Conservation (phyloP, 2,888 invertebrate species). For the Zootermopsis nevadensis region DNA sequence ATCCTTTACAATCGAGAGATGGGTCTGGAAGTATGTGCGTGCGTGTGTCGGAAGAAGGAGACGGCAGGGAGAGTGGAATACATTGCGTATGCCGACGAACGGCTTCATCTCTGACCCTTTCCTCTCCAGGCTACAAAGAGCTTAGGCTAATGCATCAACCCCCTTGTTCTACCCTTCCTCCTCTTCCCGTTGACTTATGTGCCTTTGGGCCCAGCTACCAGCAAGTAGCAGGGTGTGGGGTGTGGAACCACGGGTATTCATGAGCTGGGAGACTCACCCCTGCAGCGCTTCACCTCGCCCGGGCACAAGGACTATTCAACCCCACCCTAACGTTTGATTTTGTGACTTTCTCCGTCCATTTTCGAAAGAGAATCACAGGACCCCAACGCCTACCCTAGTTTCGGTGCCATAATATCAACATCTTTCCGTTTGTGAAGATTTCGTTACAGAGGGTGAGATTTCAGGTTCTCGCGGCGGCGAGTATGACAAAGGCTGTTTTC, state of each 20-base stretch:
- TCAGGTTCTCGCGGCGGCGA: too few relatives aligned
- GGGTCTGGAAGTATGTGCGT: not conserved
- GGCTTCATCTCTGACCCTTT: slow-evolving; percentile 44
- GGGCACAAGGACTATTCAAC: not conserved
- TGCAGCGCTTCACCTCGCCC: slow-evolving; percentile 17
- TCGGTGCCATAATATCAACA: not conserved
- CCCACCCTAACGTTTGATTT: slow-evolving; percentile 23
- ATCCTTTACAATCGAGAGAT: not conserved
- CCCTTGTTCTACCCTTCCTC: slow-evolving; percentile 14
- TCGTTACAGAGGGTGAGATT: not conserved
- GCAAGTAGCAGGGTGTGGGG: not conserved
- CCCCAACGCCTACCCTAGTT: not conserved
- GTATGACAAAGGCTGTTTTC: too few relatives aligned
- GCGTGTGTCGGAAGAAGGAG: not conserved
- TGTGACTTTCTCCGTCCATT: slow-evolving; percentile 28
- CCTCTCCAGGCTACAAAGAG: slow-evolving; percentile 46
- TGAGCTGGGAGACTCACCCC: slow-evolving; percentile 39
- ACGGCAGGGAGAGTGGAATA: slow-evolving; percentile 37
- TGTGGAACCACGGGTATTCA: slow-evolving; percentile 41
- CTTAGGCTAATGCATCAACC: slow-evolving; percentile 51
- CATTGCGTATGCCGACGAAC: slow-evolving; percentile 49
- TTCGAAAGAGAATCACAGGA: not conserved
- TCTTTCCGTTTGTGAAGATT: not conserved
- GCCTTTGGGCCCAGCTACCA: slow-evolving; percentile 38
- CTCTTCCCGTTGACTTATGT: slow-evolving; percentile 46